Evolutionary conservation across 2,113 vertebrate genomes (phyloP), one percentile per base, ranked within the genome.

Genomic region (Zapornia atra): DNA sequence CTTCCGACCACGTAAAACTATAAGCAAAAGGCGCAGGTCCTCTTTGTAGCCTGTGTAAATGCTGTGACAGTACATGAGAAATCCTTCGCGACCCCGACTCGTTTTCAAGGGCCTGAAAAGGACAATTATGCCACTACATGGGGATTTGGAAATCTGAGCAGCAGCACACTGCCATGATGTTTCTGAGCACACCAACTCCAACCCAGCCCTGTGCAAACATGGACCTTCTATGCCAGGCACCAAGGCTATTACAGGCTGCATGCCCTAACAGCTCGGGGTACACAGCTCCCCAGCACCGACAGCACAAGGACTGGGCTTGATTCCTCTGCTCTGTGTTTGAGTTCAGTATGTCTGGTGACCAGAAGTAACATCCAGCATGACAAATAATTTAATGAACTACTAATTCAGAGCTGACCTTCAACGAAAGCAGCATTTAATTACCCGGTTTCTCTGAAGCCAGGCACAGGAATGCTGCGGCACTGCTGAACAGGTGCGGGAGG

Each of bases 351-450:
- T 48, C 95, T 65, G 50, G 84, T 87, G 93, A 92, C 84, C 90
- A 92, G 82, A 53, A 91, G 66, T 77, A 87, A 94, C 61, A 82
- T 85, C 72, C 89, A 87, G 81, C 60, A 87, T 87, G 83, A 94
- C 88, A 95, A 96, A 91, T 82, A 94, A 92, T 80, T 88, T 91
- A 91, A 95, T 91, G 89, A 96, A 95, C 92, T 85, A 80, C 91
- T 82, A 88, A 91, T 81, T 88, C 88, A 82, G 84, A 82, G 79
- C 0, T 96, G 94, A 96, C 92, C 90, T 96, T 96, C 95, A 96
- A 15, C 29, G 75, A 51, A 91, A 94, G 89, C n/a, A n/a, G 89
- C 76, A 38, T 68, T 93, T 95, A 95, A 96, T 95, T 95, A 94
- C 66, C 71, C 78, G 36, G 50, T 24, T 88, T 65, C 96, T 94